phyloP scores from a whole-genome alignment of 2,797 vertebrate genomes.

The Coccyzus lansbergi region DNA sequence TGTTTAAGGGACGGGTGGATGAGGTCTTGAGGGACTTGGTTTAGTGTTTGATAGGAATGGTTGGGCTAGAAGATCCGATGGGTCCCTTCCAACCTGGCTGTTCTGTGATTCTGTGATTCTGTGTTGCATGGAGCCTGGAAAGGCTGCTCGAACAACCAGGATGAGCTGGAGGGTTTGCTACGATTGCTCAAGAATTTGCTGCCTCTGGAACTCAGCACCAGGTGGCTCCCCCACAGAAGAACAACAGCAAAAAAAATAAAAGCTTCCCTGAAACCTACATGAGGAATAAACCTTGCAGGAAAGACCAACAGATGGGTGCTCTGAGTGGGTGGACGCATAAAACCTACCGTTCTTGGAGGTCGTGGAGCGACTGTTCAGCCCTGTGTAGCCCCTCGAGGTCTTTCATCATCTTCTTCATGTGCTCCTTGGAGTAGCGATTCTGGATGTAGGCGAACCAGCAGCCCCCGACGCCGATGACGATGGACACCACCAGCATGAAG shows the following conservation, averaged over 20 bases:
- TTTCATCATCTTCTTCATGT: slow-evolving; percentile 99
- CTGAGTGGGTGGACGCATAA: rapidly evolving
- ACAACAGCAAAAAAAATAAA: not conserved
- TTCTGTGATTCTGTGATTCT: too few species aligned
- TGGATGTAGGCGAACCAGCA: slow-evolving; percentile 99
- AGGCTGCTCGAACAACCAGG: rapidly evolving
- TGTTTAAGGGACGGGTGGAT: too few species aligned
- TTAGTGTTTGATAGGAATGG: too few species aligned
- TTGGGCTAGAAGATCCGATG: too few species aligned
- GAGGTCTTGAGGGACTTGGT: too few species aligned
- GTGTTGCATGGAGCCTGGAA: too few species aligned
- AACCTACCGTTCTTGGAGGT: slow-evolving; percentile 94
- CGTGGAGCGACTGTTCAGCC: slow-evolving; percentile 95
- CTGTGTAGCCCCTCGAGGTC: slow-evolving; percentile 95
- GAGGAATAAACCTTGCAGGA: rapidly evolving
- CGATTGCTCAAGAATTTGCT: not conserved
- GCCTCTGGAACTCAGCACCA: not conserved
- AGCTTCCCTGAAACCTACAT: rapidly evolving
- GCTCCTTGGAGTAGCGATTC: slow-evolving; percentile 97
- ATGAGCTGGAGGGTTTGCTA: not conserved
- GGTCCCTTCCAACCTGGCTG: too few species aligned
- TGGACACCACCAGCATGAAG: slow-evolving; percentile 99
- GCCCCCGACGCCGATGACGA: slow-evolving; percentile 97
- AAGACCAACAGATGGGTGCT: rapidly evolving
- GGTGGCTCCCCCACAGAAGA: not conserved